These are phyloP conservation scores for Lutjanus campechanus DNA, from an alignment of 2,797 vertebrate species.

Conservation along the genomic window DNA sequence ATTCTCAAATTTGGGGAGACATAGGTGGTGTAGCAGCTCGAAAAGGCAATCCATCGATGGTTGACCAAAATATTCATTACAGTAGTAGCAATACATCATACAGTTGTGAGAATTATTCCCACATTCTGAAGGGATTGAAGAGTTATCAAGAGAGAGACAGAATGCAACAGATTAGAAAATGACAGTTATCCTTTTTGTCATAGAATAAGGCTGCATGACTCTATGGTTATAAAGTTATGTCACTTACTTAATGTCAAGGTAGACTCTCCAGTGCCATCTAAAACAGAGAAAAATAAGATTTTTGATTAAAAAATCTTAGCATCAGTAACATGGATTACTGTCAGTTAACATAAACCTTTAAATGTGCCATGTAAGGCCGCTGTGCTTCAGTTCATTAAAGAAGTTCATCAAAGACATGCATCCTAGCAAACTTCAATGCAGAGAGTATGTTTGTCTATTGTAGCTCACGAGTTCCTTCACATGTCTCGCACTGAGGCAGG, in stretches of 20 bases:
- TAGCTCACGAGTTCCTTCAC: slow-evolving; percentile 47
- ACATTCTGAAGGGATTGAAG: slow-evolving; percentile 67
- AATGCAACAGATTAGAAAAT: slow-evolving; percentile 10
- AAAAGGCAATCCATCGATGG: slow-evolving; percentile 67
- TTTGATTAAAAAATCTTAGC: slow-evolving; percentile 26
- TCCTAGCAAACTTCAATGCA: slow-evolving; percentile 15
- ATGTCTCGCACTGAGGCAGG: slow-evolving; percentile 51
- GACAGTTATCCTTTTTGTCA: neutral
- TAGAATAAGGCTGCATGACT: neutral
- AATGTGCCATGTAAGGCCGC: neutral
- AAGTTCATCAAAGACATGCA: slow-evolving; percentile 8
- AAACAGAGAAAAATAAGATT: slow-evolving; percentile 35
- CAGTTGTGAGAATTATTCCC: slow-evolving; percentile 15
- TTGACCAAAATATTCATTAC: accelerated
- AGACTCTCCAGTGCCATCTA: slow-evolving; percentile 61
- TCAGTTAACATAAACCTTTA: neutral
- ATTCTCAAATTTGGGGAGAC: accelerated
- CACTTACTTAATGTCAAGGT: slow-evolving; percentile 56
- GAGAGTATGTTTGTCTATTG: slow-evolving; percentile 29
- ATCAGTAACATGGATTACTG: neutral
- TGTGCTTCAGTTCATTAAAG: slow-evolving; percentile 10
- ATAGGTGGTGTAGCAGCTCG: accelerated
- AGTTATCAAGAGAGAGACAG: neutral
- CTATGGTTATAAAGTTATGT: slow-evolving; percentile 9
- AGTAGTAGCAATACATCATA: accelerated